Evolutionary conservation across 2,888 invertebrate genomes (phyloP).

Genomic region (Ichneumoninae sp.): DNA sequence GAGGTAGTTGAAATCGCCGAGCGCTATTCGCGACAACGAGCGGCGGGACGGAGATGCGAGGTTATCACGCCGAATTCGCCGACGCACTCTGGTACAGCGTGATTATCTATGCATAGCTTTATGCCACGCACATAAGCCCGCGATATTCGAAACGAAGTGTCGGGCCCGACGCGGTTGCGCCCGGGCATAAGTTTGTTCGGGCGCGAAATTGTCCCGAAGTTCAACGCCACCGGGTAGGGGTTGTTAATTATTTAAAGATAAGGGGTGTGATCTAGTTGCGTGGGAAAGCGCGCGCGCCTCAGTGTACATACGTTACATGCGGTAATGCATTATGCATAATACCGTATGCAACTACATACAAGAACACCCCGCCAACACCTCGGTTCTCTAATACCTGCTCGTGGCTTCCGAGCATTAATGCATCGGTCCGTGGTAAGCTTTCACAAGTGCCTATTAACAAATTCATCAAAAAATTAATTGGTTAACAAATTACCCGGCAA

Average conservation of each 20-base stretch:
- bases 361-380: not conserved
- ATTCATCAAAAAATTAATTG: too few species aligned
- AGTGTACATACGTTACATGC: not conserved
- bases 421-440: too few species aligned
- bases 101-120: not conserved
- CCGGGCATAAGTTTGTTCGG: slow-evolving; percentile 30
- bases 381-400: not conserved
- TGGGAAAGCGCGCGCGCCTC: not conserved
- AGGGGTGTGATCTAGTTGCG: not conserved
- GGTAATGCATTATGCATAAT: slow-evolving; percentile 4
- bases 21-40: slow-evolving; percentile 16
- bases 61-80: not conserved
- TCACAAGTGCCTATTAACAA: too few species aligned
- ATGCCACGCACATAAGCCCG: not conserved
- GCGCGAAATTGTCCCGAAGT: slow-evolving; percentile 43
- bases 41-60: not conserved
- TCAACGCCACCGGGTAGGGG: slow-evolving; percentile 27
- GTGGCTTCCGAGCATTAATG: too few species aligned
- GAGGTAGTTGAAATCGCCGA: not conserved
- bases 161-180: not conserved
- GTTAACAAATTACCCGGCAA: too few species aligned
- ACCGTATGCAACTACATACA: not conserved
- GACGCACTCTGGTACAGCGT: not conserved
- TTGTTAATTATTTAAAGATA: slow-evolving; percentile 37
- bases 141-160: slow-evolving; percentile 20